Percentiles rank a stretch among this genome's conserved stretches.
Evolutionary conservation across 1,140 invertebrate species (phyloP).

Genomic region (Eumaeus atala): DNA sequence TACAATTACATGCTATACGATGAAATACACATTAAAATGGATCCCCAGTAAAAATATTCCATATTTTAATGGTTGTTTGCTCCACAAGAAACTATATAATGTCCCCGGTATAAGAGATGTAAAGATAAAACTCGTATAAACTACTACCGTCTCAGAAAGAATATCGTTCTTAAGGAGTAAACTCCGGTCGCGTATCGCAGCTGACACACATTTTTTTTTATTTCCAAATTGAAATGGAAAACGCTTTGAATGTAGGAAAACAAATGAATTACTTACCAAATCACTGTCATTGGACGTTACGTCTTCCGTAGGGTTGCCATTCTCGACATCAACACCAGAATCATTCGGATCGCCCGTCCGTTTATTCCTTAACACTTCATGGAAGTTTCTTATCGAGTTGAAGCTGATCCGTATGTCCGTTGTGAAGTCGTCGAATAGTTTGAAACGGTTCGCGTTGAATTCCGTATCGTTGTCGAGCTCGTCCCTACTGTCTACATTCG

Average conservation of each 20-base stretch:
- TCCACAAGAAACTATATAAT: no score
- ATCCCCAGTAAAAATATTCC: no score
- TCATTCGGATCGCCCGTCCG: slow-evolving; percentile 54
- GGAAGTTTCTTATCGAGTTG: slow-evolving; percentile 49
- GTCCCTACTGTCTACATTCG: slow-evolving; percentile 34
- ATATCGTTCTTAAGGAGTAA: no score
- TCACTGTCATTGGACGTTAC: slow-evolving; percentile 49
- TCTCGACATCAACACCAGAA: slow-evolving; percentile 65
- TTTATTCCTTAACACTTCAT: slow-evolving; percentile 43
- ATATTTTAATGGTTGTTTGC: no score
- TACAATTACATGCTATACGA: no score
- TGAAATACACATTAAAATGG: no score
- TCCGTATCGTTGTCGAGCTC: slow-evolving; percentile 62
- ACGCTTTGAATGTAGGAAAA: no score
- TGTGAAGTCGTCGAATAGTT: slow-evolving; percentile 63
- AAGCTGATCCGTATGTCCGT: slow-evolving; percentile 56
- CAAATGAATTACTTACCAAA: slow-evolving; percentile 50
- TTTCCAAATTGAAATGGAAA: not conserved
- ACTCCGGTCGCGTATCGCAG: no score
- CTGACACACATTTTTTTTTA: no score
- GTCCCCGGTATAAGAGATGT: no score
- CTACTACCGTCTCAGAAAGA: no score
- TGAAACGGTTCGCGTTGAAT: slow-evolving; percentile 66
- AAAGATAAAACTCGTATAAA: no score
- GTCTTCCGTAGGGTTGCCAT: slow-evolving; percentile 55